These are phyloP conservation scores for Steatornis caripensis DNA, from an alignment of 2,113 vertebrate genomes.

Conservation along the genomic window DNA sequence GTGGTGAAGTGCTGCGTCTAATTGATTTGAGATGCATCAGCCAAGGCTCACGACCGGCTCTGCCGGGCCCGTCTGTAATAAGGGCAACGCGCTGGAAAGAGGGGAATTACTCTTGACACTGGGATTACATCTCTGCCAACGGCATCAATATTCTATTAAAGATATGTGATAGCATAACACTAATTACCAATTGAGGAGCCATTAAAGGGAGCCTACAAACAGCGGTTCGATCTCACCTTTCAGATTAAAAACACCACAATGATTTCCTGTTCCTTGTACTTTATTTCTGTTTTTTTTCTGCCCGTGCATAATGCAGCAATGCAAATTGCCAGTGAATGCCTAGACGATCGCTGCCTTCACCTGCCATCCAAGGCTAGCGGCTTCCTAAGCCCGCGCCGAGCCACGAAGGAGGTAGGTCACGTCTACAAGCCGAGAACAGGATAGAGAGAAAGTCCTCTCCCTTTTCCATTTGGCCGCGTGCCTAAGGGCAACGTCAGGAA, in stretches of 20 bases:
- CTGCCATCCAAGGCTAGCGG: neutral
- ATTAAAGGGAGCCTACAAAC: slow-evolving; percentile 24
- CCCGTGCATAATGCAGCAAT: slow-evolving; percentile 57
- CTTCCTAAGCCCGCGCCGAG: neutral
- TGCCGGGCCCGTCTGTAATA: neutral
- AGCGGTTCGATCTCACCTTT: slow-evolving; percentile 41
- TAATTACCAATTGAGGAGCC: slow-evolving; percentile 55
- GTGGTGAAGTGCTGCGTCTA: neutral
- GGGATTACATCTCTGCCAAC: slow-evolving; percentile 52
- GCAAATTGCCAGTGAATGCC: slow-evolving; percentile 8
- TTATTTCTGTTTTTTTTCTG: neutral
- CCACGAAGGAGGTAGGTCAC: neutral
- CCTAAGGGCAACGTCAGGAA: neutral
- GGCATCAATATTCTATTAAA: slow-evolving; percentile 66
- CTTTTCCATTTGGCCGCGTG: neutral
- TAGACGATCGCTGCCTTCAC: slow-evolving; percentile 37
- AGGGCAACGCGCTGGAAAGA: neutral
- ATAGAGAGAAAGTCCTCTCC: neutral
- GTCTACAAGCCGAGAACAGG: neutral
- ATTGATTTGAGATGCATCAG: slow-evolving; percentile 17
- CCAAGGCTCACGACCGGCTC: neutral
- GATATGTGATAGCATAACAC: slow-evolving; percentile 45
- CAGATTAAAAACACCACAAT: slow-evolving; percentile 32
- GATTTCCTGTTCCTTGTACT: slow-evolving; percentile 53
- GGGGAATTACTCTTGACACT: slow-evolving; percentile 53